phyloP scores from a whole-genome alignment of 1,140 invertebrate species.

The Drosophila subobscura region DNA sequence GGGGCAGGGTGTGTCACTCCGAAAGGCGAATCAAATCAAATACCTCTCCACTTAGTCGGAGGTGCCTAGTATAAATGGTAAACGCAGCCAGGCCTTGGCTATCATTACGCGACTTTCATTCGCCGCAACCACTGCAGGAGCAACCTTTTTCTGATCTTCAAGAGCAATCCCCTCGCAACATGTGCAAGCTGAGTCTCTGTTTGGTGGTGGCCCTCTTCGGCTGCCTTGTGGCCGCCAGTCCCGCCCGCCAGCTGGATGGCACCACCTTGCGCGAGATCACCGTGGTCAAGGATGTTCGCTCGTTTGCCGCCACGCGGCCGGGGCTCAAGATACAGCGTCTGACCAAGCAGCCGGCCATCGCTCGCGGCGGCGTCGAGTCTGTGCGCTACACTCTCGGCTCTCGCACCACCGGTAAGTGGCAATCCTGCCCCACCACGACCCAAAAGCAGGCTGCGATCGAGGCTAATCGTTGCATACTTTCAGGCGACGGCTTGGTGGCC shows the following conservation, averaged over 20 bases:
- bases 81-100: conserved; percentile 24
- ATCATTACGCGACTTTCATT: conserved; percentile 54
- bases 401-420: conserved; percentile 58
- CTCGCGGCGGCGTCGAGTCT: conserved; percentile 6
- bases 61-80: conserved; percentile 58
- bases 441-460: conserved; percentile 5
- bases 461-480: conserved; percentile 35
- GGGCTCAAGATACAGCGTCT: conserved; percentile 48
- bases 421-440: neutral
- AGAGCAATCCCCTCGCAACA: conserved; percentile 3
- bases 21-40: conserved; percentile 44
- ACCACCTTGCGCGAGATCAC: conserved; percentile 31
- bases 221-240: conserved; percentile 39
- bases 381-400: conserved; percentile 68
- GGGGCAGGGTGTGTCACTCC: conserved; percentile 2
- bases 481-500: conserved; percentile 70
- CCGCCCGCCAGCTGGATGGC: conserved; percentile 34
- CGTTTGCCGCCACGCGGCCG: conserved; percentile 63
- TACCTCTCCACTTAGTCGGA: conserved; percentile 34
- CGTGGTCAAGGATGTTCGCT: conserved; percentile 63
- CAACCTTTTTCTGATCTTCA: neutral
- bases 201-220: conserved; percentile 56
- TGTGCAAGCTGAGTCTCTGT: conserved; percentile 63
- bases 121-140: conserved; percentile 35
- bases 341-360: conserved; percentile 26